A percentile compares a stretch with the other conserved stretches of the same genome.
Evolutionary conservation across 2,888 invertebrate genomes (phyloP).

Genomic region (Urechis unicinctus): DNA sequence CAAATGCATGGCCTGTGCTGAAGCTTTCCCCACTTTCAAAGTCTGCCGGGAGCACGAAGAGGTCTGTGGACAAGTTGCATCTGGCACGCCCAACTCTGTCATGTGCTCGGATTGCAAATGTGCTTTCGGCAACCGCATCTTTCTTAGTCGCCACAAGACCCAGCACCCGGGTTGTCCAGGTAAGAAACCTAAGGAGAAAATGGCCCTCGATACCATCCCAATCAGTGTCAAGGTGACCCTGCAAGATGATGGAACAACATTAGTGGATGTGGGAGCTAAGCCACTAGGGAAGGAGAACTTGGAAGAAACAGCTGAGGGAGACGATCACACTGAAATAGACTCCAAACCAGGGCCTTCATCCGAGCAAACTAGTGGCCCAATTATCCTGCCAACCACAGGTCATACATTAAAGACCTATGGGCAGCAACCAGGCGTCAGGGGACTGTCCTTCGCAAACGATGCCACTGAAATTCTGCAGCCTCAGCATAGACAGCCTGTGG

Average conservation of each 20-base stretch:
- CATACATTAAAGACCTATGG: neutral
- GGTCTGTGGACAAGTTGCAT: neutral
- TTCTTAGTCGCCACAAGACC: neutral
- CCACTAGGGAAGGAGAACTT: too few relatives aligned
- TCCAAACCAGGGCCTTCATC: neutral
- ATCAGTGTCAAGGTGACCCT: neutral
- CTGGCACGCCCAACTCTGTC: neutral
- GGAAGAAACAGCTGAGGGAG: neutral
- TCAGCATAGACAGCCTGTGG: too few relatives aligned
- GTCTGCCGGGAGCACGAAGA: neutral
- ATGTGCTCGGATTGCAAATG: neutral
- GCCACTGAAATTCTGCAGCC: too few relatives aligned
- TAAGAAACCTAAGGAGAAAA: neutral
- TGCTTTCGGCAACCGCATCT: neutral
- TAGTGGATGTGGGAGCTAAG: neutral
- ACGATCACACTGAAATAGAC: neutral
- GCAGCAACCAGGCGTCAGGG: neutral
- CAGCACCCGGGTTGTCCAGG: neutral
- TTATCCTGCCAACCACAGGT: neutral
- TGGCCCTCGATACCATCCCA: neutral
- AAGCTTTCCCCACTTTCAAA: neutral
- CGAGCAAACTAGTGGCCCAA: neutral
- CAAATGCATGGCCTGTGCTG: neutral
- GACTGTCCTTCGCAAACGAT: neutral
- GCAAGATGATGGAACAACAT: neutral